Evolutionary conservation across 2,888 invertebrate genomes (phyloP).

Genomic region (Stegophylla sp.): DNA sequence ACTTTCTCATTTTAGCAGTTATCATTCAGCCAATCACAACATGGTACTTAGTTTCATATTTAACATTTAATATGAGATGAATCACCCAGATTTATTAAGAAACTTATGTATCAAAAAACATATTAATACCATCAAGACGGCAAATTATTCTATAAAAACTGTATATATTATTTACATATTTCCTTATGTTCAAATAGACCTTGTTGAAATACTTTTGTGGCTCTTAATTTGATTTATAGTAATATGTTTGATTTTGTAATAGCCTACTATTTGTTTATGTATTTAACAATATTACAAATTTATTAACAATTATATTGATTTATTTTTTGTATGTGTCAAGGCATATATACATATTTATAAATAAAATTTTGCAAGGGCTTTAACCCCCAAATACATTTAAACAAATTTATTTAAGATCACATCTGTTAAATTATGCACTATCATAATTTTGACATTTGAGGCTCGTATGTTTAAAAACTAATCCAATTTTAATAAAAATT

Average conservation of each 20-base stretch:
- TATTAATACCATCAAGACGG: background rate
- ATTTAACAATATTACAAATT: background rate
- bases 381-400: too few species aligned
- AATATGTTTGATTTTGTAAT: background rate
- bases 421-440: too few species aligned
- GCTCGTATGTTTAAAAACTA: too few species aligned
- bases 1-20: conserved; percentile 38
- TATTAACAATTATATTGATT: background rate
- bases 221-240: background rate
- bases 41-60: conserved; percentile 35
- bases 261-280: background rate
- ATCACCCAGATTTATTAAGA: background rate
- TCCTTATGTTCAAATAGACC: background rate
- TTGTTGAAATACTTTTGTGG: background rate
- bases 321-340: too few species aligned
- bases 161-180: background rate
- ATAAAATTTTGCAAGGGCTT: too few species aligned
- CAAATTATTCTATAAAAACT: background rate
- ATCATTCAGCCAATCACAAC: conserved; percentile 23
- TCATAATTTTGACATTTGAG: too few species aligned
- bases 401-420: too few species aligned
- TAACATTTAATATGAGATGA: conserved; percentile 37
- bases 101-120: background rate
- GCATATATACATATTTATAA: too few species aligned
- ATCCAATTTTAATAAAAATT: too few species aligned